Percentiles rank a stretch among this genome's conserved stretches.
Conservation (phyloP, 2,113 vertebrate species). For the Cepphus grylle region DNA sequence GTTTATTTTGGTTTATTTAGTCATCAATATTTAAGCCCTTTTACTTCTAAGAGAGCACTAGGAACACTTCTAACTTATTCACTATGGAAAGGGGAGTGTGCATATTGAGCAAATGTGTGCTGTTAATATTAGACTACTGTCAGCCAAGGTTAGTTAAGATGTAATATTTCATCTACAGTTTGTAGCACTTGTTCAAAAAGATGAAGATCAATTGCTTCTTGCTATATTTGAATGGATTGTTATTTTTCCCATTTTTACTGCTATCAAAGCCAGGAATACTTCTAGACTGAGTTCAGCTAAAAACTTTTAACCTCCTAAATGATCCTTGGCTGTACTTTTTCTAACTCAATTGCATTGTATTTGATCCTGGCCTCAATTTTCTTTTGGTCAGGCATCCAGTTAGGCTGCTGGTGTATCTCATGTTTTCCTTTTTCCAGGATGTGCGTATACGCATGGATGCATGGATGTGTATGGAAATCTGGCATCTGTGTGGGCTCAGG, state of each 20-base stretch:
- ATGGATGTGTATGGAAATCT: background rate
- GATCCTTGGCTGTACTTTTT: background rate
- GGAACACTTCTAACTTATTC: background rate
- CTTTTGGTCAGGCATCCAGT: background rate
- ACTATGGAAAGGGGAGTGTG: background rate
- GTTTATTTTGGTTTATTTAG: background rate
- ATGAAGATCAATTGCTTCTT: background rate
- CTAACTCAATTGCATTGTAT: background rate
- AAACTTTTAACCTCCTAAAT: background rate
- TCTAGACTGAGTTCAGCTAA: background rate
- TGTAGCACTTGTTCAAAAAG: background rate
- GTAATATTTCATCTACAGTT: background rate
- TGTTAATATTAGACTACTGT: background rate
- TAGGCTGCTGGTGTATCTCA: background rate
- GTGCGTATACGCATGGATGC: fast-evolving
- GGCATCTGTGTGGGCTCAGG: background rate
- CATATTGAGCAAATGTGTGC: background rate
- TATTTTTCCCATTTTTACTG: background rate
- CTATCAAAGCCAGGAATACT: background rate
- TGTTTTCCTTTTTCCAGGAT: background rate
- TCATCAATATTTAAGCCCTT: background rate
- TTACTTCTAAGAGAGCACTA: background rate
- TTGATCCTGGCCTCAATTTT: background rate
- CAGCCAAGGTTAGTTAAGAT: background rate
- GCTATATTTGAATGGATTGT: background rate